A percentile compares a stretch with the other conserved stretches of the same genome.
Evolutionary conservation across 1,140 invertebrate genomes (phyloP).

Genomic region (Drosophila dunni): DNA sequence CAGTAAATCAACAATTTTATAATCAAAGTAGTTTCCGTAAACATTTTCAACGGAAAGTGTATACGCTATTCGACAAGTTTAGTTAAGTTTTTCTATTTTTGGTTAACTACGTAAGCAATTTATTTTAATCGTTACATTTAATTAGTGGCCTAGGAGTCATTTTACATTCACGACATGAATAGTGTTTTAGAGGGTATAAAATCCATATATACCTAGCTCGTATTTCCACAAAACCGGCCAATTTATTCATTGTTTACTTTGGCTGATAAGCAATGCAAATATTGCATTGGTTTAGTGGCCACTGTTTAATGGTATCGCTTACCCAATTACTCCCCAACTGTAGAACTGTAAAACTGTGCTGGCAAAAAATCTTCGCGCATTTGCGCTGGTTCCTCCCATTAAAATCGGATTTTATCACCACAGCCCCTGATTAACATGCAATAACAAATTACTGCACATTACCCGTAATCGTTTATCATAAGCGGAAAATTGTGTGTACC

Average conservation of each 20-base stretch:
- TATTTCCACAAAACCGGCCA: not conserved
- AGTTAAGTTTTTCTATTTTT: not conserved
- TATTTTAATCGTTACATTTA: not conserved
- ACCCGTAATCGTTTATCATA: slow-evolving; percentile 22
- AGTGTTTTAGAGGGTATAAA: slow-evolving; percentile 15
- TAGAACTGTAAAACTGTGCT: slow-evolving; percentile 12
- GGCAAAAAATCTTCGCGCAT: not conserved
- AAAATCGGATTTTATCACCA: slow-evolving; percentile 26
- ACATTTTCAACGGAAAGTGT: not conserved
- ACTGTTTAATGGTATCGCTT: slow-evolving; percentile 19
- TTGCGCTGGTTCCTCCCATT: not conserved
- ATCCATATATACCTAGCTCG: not conserved
- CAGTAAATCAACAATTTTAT: not conserved
- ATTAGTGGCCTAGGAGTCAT: no score
- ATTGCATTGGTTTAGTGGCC: slow-evolving; percentile 12
- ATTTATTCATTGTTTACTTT: slow-evolving; percentile 29
- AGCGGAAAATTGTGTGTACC: slow-evolving; percentile 15
- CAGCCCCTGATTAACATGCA: slow-evolving; percentile 4
- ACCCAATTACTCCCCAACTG: slow-evolving; percentile 24
- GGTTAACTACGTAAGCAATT: not conserved
- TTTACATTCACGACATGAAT: not conserved
- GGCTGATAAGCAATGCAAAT: slow-evolving; percentile 52
- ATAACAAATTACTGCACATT: slow-evolving; percentile 30
- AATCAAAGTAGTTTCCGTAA: not conserved
- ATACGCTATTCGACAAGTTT: not conserved